Conservation (phyloP, 2,113 vertebrate species). For the Terrapene triunguis region DNA sequence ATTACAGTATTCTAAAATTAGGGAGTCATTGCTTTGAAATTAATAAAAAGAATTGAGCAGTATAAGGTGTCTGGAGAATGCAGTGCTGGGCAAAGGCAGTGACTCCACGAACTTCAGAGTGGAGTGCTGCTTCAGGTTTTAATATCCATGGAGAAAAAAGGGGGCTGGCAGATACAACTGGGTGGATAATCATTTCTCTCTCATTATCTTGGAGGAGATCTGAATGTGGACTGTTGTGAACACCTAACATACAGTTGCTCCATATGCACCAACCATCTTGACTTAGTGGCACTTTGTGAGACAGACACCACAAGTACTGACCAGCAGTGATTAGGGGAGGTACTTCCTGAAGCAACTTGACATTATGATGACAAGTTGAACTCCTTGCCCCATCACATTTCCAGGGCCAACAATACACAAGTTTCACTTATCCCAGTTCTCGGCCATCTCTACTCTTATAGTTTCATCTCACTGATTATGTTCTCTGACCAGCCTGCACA, state of each 20-base stretch:
- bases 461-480: not conserved
- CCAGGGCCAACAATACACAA: not conserved
- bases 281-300: not conserved
- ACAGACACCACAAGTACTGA: not conserved
- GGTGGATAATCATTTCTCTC: not conserved
- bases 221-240: not conserved
- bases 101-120: not conserved
- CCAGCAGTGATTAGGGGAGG: not conserved
- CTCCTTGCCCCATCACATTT: not conserved
- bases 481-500: not conserved
- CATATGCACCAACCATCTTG: not conserved
- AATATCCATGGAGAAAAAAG: not conserved
- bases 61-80: not conserved
- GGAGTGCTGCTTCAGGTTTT: not conserved
- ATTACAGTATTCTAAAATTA: not conserved
- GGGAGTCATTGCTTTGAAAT: not conserved
- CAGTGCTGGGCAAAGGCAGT: not conserved
- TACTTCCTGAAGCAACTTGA: not conserved
- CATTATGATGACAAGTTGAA: not conserved
- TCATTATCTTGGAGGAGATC: not conserved
- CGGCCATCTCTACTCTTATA: not conserved
- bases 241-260: not conserved
- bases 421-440: not conserved
- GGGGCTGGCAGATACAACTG: not conserved
- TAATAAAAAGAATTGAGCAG: not conserved